These are phyloP conservation scores for Platerodrilus igneus DNA, from an alignment of 2,888 invertebrate species.

Conservation along the genomic window DNA sequence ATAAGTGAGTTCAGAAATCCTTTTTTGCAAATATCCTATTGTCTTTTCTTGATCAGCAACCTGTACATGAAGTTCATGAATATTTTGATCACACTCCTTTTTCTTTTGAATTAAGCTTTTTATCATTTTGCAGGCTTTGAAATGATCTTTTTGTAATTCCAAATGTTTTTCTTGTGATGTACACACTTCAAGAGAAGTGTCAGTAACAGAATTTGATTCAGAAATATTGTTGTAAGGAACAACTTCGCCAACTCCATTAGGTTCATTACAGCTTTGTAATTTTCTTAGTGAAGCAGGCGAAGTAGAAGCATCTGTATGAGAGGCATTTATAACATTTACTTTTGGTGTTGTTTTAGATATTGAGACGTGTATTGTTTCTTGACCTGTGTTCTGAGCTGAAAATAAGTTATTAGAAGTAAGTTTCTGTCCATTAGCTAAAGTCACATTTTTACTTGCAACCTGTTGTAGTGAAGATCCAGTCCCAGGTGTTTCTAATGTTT, in stretches of 20 bases:
- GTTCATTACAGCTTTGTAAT: too few species aligned
- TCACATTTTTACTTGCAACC: conserved; percentile 29
- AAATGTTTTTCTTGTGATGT: conserved; percentile 21
- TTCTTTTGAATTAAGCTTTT: conserved; percentile 42
- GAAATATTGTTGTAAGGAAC: conserved; percentile 8
- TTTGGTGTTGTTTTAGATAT: conserved; percentile 41
- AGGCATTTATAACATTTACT: too few species aligned
- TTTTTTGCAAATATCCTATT: conserved; percentile 31
- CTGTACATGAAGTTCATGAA: conserved; percentile 37
- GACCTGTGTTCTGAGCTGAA: conserved; percentile 45
- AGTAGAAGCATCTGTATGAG: too few species aligned
- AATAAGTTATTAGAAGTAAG: conserved; percentile 34
- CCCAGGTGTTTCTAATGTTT: conserved; percentile 40
- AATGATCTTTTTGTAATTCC: conserved; percentile 38
- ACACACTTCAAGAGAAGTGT: conserved; percentile 14
- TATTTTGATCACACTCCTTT: conserved; percentile 40
- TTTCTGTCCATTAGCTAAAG: conserved; percentile 10
- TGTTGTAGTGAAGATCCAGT: conserved; percentile 39
- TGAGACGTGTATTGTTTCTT: too few species aligned
- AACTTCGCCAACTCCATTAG: too few species aligned
- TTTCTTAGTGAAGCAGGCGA: too few species aligned
- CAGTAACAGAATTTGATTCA: conserved; percentile 3
- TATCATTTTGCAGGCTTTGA: conserved; percentile 46
- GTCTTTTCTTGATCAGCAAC: conserved; percentile 38
- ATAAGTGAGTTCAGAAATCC: conserved; percentile 14